phyloP scores from a whole-genome alignment of 2,797 vertebrate genomes.

The Micrastur ruficollis region DNA sequence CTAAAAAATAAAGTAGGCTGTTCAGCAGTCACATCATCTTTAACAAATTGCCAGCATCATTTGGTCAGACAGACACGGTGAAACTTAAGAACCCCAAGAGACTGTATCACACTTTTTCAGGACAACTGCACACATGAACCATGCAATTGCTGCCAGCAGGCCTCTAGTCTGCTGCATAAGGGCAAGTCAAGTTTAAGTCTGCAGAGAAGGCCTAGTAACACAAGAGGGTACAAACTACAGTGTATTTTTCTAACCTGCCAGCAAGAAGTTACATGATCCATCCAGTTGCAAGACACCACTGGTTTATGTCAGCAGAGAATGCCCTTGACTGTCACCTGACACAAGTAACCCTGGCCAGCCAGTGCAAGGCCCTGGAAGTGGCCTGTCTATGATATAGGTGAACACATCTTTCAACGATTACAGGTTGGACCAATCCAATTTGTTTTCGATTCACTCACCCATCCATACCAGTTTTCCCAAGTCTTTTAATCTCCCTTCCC shows the following conservation, averaged over 20 bases:
- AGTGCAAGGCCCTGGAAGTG: not conserved
- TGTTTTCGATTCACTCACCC: not conserved
- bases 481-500: not conserved
- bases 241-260: not conserved
- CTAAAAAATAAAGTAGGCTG: not conserved
- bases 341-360: not conserved
- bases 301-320: not conserved
- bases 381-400: not conserved
- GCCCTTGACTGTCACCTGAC: not conserved
- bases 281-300: not conserved
- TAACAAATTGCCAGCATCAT: not conserved
- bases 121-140: not conserved
- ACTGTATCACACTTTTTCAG: not conserved
- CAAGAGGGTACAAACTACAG: not conserved
- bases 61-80: not conserved
- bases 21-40: not conserved
- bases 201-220: not conserved
- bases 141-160: not conserved
- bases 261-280: not conserved
- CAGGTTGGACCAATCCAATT: not conserved
- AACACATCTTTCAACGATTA: not conserved
- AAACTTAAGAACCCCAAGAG: not conserved
- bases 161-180: not conserved
- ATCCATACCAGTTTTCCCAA: not conserved
- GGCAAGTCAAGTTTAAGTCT: not conserved